Evolutionary conservation across 2,113 vertebrate genomes (phyloP), one percentile per base, ranked within the genome.

Genomic region (Antechinus flavipes): DNA sequence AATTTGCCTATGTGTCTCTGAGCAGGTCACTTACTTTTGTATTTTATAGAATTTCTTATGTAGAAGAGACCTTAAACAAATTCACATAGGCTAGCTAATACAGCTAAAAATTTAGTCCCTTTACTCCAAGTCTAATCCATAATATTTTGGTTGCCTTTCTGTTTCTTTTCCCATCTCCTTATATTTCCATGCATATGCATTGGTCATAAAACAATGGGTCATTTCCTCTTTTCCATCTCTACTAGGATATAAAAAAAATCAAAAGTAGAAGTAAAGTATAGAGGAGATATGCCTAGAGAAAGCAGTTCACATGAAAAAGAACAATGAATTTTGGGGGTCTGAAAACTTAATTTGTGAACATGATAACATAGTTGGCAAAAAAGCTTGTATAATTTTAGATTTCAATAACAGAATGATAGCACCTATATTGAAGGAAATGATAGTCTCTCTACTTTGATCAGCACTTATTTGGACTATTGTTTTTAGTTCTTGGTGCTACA

Each of bases 141-240:
- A 68, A 95, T 25, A 0, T 90, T 93, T 97, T 95, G n/a, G 53
- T 91, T 19, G 94, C 84, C 90, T 35, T 93, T 90, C 49, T 42
- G 16, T 93, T 89, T 25, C 9, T 84, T 94, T 91, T 95, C 54
- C 49, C 92, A 95, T 90, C 8, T 91, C 14, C 25, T 54, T 84
- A 23, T 84, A n/a, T 42, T 84, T 84, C 19, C 47, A 30, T 94
- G 93, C 26, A 68, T 30, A 89, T 30, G 55, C 49, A 94, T 42
- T 91, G 7, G 50, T 42, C n/a, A 16, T 42, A 42, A 84, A 84
- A 84, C 68, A 42, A 42, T 84, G n/a, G 68, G 19, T 9, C 35
- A 84, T 84, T 84, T 42, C 16, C 68, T 42, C 68, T 42, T 84
- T 84, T 84, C 14, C 35, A 42, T 84, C 35, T 84, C 16, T 42